phyloP scores from a whole-genome alignment of 2,797 vertebrate species.

The Anas bernieri region DNA sequence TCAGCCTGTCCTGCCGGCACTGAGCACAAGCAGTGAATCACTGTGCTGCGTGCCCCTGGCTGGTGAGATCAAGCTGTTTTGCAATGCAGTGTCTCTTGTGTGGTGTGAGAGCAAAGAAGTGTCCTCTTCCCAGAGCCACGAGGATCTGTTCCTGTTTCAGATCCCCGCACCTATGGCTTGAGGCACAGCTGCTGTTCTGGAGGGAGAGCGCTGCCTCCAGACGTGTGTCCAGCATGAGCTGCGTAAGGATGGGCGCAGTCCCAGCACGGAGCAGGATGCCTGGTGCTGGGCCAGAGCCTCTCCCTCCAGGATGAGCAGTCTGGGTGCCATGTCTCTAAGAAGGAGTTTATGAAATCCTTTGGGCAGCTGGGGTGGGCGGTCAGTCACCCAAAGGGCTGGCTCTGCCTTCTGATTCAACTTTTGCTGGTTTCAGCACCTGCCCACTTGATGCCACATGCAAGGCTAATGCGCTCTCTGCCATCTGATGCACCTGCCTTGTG shows the following conservation, averaged over 20 bases:
- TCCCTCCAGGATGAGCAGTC: neutral
- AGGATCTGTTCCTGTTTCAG: neutral
- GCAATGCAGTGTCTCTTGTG: accelerated
- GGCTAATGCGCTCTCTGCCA: accelerated
- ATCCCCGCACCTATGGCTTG: accelerated
- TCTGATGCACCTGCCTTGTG: neutral
- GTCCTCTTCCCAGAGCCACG: neutral
- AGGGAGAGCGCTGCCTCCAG: accelerated
- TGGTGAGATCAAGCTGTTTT: neutral
- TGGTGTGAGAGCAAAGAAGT: accelerated
- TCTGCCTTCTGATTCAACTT: neutral
- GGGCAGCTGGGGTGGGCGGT: neutral
- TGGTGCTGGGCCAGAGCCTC: neutral
- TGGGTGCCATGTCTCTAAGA: neutral
- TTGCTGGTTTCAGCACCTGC: neutral
- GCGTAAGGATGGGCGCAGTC: neutral
- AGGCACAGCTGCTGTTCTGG: accelerated
- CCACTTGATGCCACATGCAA: accelerated
- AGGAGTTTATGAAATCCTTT: neutral
- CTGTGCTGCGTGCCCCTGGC: accelerated
- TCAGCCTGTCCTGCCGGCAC: accelerated
- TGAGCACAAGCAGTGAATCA: accelerated
- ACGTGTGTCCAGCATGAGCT: accelerated
- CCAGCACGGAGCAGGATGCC: accelerated
- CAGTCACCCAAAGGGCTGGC: neutral